Conservation (phyloP, 30 jellyfish, hydroid and myxozoan species). For the Aurelia sp. region DNA sequence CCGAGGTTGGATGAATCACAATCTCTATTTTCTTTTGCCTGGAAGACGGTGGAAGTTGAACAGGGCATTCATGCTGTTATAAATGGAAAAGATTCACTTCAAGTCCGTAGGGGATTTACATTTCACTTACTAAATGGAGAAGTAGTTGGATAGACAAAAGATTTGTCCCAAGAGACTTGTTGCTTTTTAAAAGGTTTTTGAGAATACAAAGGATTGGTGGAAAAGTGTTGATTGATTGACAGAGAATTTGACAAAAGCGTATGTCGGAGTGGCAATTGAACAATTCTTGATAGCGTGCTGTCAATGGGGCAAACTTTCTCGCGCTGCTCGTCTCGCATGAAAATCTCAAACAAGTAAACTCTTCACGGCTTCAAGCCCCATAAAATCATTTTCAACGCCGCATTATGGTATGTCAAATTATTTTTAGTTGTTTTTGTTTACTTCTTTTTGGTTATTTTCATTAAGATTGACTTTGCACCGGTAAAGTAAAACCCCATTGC, state of each 20-base stretch:
- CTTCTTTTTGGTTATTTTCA: no score
- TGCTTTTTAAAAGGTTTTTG: constrained; percentile 13
- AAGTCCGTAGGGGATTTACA: constrained; percentile 48
- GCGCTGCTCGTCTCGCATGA: constrained; percentile 70
- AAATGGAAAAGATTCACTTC: constrained; percentile 5
- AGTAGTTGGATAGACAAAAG: constrained; percentile 18
- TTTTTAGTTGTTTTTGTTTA: no score
- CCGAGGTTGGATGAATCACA: constrained; percentile 39
- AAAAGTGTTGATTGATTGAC: constrained; percentile 79
- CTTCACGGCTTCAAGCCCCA: constrained; percentile 51
- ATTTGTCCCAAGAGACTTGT: constrained; percentile 49
- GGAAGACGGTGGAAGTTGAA: constrained; percentile 25
- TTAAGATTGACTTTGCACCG: no score
- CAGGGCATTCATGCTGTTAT: constrained; percentile 21
- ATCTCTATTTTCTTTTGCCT: constrained; percentile 2
- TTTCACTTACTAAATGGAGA: constrained; percentile 3
- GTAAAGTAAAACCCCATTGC: no score
- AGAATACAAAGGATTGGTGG: constrained; percentile 52
- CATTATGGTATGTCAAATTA: constrained; percentile 33
- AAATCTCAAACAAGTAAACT: constrained; percentile 50
- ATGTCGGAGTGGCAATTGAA: constrained; percentile 69
- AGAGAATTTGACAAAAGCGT: constrained; percentile 69
- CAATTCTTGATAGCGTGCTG: constrained; percentile 79
- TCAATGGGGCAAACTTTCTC: constrained; percentile 65
- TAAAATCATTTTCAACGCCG: constrained; percentile 10